These are phyloP conservation scores for Hydrolagus colliei DNA, from an alignment of 2,797 vertebrate species.

Conservation along the genomic window DNA sequence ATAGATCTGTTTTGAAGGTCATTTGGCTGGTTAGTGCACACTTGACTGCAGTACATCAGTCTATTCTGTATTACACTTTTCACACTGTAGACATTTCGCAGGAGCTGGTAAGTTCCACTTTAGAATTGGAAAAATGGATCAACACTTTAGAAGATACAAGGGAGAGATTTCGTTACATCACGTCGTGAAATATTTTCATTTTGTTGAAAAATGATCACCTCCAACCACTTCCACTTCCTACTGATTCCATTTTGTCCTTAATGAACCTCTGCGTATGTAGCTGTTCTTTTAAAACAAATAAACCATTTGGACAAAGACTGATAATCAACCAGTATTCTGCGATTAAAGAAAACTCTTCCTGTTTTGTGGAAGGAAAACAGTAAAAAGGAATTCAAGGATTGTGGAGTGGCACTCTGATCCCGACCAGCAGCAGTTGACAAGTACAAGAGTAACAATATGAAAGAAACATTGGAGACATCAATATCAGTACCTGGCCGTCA, in stretches of 20 bases:
- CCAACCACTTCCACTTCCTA: constrained; percentile 67
- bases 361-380: constrained; percentile 62
- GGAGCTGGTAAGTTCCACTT: background rate
- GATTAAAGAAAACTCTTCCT: constrained; percentile 56
- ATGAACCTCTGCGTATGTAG: constrained; percentile 65
- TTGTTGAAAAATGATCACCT: constrained; percentile 71
- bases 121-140: constrained; percentile 58
- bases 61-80: constrained; percentile 40
- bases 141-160: constrained; percentile 62
- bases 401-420: background rate
- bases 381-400: constrained; percentile 51
- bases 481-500: background rate
- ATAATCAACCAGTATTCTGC: constrained; percentile 63
- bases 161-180: constrained; percentile 68
- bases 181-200: constrained; percentile 71
- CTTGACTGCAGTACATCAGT: constrained; percentile 45
- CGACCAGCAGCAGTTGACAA: background rate
- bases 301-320: constrained; percentile 61
- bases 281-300: constrained; percentile 61
- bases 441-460: constrained; percentile 8
- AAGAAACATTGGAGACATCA: constrained; percentile 10
- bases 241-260: constrained; percentile 70
- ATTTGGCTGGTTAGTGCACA: constrained; percentile 47
- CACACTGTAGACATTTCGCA: background rate
- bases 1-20: constrained; percentile 51